Evolutionary conservation across 2,797 vertebrate genomes (phyloP), one percentile per base, ranked within the genome.

Genomic region (Novumbra hubbsi): DNA sequence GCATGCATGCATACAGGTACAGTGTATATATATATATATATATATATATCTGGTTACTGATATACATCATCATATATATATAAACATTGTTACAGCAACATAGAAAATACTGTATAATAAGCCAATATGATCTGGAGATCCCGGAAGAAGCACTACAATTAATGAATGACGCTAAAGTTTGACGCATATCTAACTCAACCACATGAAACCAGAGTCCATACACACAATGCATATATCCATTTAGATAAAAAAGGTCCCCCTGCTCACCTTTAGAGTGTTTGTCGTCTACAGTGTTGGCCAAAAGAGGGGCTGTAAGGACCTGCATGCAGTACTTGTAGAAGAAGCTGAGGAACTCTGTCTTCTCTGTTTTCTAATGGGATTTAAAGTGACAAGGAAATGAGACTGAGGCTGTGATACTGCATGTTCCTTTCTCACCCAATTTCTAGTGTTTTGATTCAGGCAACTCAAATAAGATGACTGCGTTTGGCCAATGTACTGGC

Each of bases 321-420:
- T 99, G 98, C 98, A 99, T 99, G 91, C 98, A 99, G 94, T 98
- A 97, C 88, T 98, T 99, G 91, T 99, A 99, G 92, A 99, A 99
- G 90, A 99, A 99, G 92, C 96, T 98, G 79, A 99, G 91, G 85
- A 99, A 99, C 80, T 99, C 98, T 0, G 97, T 99, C 92, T 99
- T 99, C 88, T 99, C 98, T 0, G 97, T 97, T 98, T 99, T 99
- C 98, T 99, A 78, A 24, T 72, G 80, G 88, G 86, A 74, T 76
- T 79, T 1, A 73, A n/a, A 79, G 67, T 82, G 5, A 84, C 81
- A 48, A 83, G 0, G 77, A 19, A 34, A 73, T 60, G 11, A 60
- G 55, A 24, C 11, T 24, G 55, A 60, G 24, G 55, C 55, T 60
- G 55, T 21, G 8, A 24, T 60, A 55, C n/a, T 55, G 19, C 52